phyloP scores from a whole-genome alignment of 2,888 invertebrate species.

The Pyrocoelia pectoralis region DNA sequence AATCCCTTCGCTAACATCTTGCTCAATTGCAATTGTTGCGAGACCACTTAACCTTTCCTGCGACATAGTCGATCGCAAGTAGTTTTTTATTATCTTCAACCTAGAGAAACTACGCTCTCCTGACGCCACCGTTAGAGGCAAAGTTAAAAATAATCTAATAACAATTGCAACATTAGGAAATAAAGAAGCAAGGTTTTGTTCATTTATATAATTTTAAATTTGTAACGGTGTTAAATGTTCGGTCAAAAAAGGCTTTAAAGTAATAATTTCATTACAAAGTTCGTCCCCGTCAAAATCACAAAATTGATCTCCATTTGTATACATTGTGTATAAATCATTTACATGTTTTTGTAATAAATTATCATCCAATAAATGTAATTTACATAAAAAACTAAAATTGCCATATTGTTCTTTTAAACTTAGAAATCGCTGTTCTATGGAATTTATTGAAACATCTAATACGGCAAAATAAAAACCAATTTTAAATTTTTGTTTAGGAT shows the following conservation, averaged over 20 bases:
- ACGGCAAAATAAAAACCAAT: slow-evolving; percentile 28
- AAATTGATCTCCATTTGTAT: slow-evolving; percentile 15
- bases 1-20: background rate
- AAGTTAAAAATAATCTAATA: background rate
- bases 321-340: slow-evolving; percentile 14
- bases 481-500: slow-evolving; percentile 36
- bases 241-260: background rate
- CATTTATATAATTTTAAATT: background rate
- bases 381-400: slow-evolving; percentile 21
- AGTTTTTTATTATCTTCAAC: too few species aligned
- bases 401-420: slow-evolving; percentile 18
- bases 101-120: background rate
- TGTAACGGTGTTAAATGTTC: background rate
- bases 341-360: slow-evolving; percentile 29
- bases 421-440: slow-evolving; percentile 33
- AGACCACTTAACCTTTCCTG: background rate
- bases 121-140: background rate
- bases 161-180: background rate
- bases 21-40: background rate
- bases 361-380: slow-evolving; percentile 20
- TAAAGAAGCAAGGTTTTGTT: too few species aligned
- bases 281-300: slow-evolving; percentile 31
- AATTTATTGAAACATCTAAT: slow-evolving; percentile 30
- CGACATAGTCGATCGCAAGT: too few species aligned
- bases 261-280: slow-evolving; percentile 26